Evolutionary conservation across 1,140 invertebrate genomes (phyloP), one percentile per base, ranked within the genome.

Genomic region (Diorhabda sublineata): DNA sequence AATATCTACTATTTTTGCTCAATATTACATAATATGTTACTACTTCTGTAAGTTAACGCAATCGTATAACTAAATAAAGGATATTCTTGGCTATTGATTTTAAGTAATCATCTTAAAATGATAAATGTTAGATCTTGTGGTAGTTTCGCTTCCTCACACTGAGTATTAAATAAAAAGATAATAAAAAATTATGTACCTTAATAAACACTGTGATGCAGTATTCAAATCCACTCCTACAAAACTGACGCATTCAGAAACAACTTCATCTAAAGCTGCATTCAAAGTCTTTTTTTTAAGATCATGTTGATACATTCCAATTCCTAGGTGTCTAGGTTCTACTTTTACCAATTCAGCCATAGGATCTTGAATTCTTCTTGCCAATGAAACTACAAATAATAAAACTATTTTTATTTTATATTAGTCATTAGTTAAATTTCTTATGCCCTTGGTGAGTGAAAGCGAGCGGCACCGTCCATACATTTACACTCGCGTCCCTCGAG

Each of bases 141-240:
- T n/a, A n/a, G n/a, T n/a, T n/a, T n/a, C n/a, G n/a, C n/a, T n/a
- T n/a, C n/a, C n/a, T n/a, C n/a, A n/a, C n/a, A n/a, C n/a, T n/a
- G 8, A 8, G 56, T 11, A 57, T 57, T 43, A 11, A 52, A n/a
- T 8, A 44, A 43, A 1, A 45, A 42, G 26, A 11, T 61, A 62
- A 45, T 26, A 0, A 2, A 8, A 52, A 52, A 52, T 52, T 41
- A 77, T 75, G 73, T 84, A 92, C 90, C 87, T 90, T 0, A 97
- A 81, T 58, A 96, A 84, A 78, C 89, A 88, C 59, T 89, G 84
- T 43, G 93, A 93, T 2, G 92, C 90, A 0, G 90, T 92, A 80
- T 97, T 97, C 2, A 97, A 78, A 79, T 97, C 94, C 0, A 95
- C 93, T 2, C 95, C 95, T 0, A 96, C 94, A 81, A 94, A 94